Evolutionary conservation across 1,140 invertebrate genomes (phyloP).

Genomic region (Brachionus angularis): DNA sequence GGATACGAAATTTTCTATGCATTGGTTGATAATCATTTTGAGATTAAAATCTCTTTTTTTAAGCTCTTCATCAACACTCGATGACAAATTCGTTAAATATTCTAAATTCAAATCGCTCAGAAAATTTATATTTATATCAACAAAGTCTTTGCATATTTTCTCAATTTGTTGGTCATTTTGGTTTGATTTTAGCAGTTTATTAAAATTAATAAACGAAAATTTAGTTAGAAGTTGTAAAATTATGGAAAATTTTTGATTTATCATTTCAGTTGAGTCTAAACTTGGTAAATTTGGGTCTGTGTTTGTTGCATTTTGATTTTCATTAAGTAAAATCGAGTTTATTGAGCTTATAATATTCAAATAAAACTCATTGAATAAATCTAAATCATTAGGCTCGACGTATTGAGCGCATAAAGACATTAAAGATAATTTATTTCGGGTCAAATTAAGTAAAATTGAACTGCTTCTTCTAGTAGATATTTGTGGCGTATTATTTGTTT

Average conservation of each 20-base stretch:
- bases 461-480: conserved; percentile 29
- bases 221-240: conserved; percentile 29
- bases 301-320: background rate
- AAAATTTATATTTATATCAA: conserved; percentile 26
- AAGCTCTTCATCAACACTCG: background rate
- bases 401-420: conserved; percentile 40
- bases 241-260: conserved; percentile 42
- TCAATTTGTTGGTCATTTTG: background rate
- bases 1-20: conserved; percentile 36
- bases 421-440: conserved; percentile 26
- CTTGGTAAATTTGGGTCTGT: conserved; percentile 13
- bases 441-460: conserved; percentile 21
- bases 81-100: background rate
- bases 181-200: conserved; percentile 26
- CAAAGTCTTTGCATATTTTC: conserved; percentile 36
- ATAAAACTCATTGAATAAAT: conserved; percentile 37
- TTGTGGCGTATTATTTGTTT: too few relatives aligned
- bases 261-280: conserved; percentile 29
- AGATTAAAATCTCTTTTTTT: conserved; percentile 20
- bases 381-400: conserved; percentile 29
- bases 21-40: conserved; percentile 32
- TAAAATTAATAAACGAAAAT: conserved; percentile 41
- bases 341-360: conserved; percentile 26
- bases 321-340: conserved; percentile 29
- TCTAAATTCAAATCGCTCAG: conserved; percentile 28